Base-by-base conservation (phyloP, 2,888 invertebrate species). In the Chrysotoxum bicinctum region DNA sequence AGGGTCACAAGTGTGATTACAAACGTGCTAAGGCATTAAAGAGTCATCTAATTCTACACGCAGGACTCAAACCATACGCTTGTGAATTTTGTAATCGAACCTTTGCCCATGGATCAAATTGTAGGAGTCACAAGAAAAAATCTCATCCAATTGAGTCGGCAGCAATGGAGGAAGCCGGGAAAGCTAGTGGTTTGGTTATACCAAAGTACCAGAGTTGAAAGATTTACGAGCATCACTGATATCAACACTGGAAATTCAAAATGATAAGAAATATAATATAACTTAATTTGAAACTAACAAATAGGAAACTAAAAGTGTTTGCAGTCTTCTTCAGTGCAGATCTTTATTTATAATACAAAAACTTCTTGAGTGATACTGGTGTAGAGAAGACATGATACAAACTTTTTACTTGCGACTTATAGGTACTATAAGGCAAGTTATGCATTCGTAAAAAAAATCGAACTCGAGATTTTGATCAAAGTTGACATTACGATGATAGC, bases 31-130 rank as follows among this genome's bases (percentile, higher is more conserved):
- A 62, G 30, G 62, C 26, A 14, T 26, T 62, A 10, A 62, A 62
- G 8, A 43, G 12, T 21, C 62, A 62, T 26, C 16, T 62, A 1
- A 62, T 62, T 26, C 26, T 62, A 3, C 62, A 62, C 10, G 43
- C 62, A 10, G 62, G 62, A 26, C 43, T 62, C 2, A 62, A 43
- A 6, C 62, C 62, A 89, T 7, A 90, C 90, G 89, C 89, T 19
- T 92, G 92, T 64, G 90, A 91, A 48, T 92, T 92, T 74, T 92
- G 92, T 78, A 90, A 89, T 14, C 90, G 89, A 68, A 89, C 91
- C 9, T 92, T 92, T 86, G 89, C 92, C 3, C 91, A 92, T 73
- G 92, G 92, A 16, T 90, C 92, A 16, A 92, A 92, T 87, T 92
- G 91, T 73, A 88, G 92, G 12, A 91, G 90, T 80, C 92, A 92